Evolutionary conservation across 2,888 invertebrate species (phyloP).

Genomic region (Didymodactylos carnosus): DNA sequence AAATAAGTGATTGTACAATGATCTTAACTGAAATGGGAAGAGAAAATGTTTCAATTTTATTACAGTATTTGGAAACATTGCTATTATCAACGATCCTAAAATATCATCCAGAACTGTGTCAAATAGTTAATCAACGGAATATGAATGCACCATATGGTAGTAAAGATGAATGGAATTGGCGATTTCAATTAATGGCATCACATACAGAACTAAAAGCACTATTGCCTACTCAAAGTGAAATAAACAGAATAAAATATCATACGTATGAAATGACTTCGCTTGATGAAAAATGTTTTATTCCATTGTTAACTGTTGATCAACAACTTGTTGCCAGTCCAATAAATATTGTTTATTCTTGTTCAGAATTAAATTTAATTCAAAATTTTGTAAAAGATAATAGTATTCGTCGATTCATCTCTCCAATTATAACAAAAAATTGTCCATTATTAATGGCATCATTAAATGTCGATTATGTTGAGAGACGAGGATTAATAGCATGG

Average conservation of each 20-base stretch:
- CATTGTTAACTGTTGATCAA: neutral
- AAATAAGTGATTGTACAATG: neutral
- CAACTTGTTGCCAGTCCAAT: neutral
- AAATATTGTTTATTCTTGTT: neutral
- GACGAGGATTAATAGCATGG: neutral
- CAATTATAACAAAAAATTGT: constrained; percentile 1
- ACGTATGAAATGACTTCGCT: no score
- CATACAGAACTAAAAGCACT: neutral
- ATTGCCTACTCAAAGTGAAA: no score
- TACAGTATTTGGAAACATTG: neutral
- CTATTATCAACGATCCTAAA: no score
- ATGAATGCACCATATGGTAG: neutral
- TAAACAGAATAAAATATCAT: no score
- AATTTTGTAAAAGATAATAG: neutral
- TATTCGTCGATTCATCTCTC: neutral
- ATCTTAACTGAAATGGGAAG: neutral
- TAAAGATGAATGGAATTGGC: neutral
- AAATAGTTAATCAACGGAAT: no score
- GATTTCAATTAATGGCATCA: neutral
- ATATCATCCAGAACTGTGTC: no score
- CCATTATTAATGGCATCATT: neutral
- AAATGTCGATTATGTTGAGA: neutral
- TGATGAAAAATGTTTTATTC: no score
- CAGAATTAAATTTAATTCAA: neutral
- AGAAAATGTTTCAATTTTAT: neutral